phyloP scores from a whole-genome alignment of 2,113 vertebrate species.

The Hydrochoerus hydrochaeris region DNA sequence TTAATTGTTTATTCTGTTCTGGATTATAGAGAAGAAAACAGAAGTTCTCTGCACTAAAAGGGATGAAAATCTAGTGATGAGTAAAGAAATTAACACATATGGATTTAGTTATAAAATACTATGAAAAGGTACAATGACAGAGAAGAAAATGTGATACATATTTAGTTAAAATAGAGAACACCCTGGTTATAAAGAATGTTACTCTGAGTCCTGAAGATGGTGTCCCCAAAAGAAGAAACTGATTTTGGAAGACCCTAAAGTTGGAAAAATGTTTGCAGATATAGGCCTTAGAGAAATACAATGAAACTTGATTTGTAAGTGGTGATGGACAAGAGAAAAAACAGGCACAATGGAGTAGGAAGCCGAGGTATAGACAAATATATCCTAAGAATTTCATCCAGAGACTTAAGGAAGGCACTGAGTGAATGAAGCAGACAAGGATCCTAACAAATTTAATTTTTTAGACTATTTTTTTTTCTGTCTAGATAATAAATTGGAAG shows the following conservation, averaged over 20 bases:
- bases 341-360: background rate
- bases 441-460: background rate
- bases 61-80: background rate
- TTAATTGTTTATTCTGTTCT: background rate
- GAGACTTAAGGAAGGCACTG: background rate
- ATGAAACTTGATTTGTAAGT: background rate
- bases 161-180: background rate
- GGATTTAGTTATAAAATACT: background rate
- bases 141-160: background rate
- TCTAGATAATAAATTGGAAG: background rate
- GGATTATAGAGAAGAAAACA: background rate
- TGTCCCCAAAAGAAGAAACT: background rate
- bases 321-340: background rate
- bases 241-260: background rate
- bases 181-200: background rate
- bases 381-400: background rate
- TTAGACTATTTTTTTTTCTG: background rate
- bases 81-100: background rate
- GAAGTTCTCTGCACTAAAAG: background rate
- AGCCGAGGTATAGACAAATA: background rate
- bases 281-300: background rate
- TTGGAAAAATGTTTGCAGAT: background rate
- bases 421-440: background rate
- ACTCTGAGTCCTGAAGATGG: background rate
- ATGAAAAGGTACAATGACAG: background rate